Conservation (phyloP, 2,113 vertebrate species). For the Bubo blakistoni region DNA sequence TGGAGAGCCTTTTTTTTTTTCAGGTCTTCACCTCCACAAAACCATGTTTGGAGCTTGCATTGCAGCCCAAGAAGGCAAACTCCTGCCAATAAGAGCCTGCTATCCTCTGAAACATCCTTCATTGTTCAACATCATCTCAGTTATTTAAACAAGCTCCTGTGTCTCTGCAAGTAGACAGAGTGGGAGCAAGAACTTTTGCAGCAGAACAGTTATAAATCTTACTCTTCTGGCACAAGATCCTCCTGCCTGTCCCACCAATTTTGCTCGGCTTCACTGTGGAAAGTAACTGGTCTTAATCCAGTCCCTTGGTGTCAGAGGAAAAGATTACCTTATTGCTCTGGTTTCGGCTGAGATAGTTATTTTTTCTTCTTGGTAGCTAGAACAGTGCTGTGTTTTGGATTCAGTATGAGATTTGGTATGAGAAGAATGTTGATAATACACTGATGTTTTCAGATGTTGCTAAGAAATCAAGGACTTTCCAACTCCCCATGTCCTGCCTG, state of each 20-base stretch:
- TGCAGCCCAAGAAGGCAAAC: not conserved
- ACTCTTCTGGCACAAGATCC: not conserved
- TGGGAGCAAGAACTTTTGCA: not conserved
- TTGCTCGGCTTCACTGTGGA: not conserved
- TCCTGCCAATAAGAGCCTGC: not conserved
- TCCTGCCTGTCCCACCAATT: not conserved
- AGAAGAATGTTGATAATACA: too few species aligned
- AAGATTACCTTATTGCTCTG: not conserved
- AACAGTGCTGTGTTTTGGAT: too few species aligned
- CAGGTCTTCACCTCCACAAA: not conserved
- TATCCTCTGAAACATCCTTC: not conserved
- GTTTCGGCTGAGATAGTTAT: too few species aligned
- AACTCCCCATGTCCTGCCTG: too few species aligned
- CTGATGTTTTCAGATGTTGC: too few species aligned
- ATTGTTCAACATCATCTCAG: fast-evolving
- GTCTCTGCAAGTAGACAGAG: not conserved
- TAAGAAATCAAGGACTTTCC: too few species aligned
- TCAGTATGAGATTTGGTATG: too few species aligned
- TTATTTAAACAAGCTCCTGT: not conserved
- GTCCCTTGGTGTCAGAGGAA: not conserved
- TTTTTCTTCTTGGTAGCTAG: too few species aligned
- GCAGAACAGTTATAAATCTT: not conserved
- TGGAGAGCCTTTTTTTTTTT: not conserved
- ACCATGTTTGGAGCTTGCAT: not conserved
- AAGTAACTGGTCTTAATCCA: not conserved